Evolutionary conservation across 2,113 vertebrate genomes (phyloP).

Genomic region (Sciurus niger): DNA sequence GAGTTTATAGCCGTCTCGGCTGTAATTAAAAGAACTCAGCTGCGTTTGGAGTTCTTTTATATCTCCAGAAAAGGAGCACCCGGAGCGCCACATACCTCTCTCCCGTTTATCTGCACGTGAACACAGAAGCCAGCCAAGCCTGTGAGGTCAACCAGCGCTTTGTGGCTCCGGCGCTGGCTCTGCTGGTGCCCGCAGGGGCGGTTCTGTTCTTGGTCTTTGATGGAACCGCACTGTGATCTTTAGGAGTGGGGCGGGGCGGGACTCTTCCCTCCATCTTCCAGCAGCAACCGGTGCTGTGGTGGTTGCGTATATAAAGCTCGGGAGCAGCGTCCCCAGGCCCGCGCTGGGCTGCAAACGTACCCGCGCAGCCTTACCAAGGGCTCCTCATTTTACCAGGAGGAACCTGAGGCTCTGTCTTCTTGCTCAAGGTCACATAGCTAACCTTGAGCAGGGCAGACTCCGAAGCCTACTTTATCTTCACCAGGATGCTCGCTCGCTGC

Average conservation of each 20-base stretch:
- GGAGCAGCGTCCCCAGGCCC: fast-evolving
- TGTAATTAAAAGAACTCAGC: background rate
- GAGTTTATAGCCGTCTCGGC: background rate
- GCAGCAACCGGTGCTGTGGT: too few relatives aligned
- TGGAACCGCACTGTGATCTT: background rate
- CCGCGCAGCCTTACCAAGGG: fast-evolving
- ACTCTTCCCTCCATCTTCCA: background rate
- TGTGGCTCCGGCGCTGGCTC: background rate
- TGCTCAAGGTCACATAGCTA: background rate
- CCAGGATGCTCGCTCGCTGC: too few relatives aligned
- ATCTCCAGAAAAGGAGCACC: background rate
- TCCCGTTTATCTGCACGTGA: background rate
- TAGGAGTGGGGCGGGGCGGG: background rate
- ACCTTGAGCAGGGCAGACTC: background rate
- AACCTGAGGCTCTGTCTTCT: background rate
- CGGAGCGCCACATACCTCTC: background rate
- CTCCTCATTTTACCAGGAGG: background rate
- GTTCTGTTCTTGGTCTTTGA: background rate
- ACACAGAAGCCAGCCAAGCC: background rate
- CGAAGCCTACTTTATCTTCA: background rate
- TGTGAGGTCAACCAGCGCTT: too few relatives aligned
- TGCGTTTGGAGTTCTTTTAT: background rate
- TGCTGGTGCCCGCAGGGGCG: fast-evolving
- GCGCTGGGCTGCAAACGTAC: fast-evolving
- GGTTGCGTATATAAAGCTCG: fast-evolving